Percentiles rank a stretch among this genome's conserved stretches.
These are phyloP conservation scores for Myotis davidii DNA, from an alignment of 2,113 vertebrate species.

Conservation along the genomic window DNA sequence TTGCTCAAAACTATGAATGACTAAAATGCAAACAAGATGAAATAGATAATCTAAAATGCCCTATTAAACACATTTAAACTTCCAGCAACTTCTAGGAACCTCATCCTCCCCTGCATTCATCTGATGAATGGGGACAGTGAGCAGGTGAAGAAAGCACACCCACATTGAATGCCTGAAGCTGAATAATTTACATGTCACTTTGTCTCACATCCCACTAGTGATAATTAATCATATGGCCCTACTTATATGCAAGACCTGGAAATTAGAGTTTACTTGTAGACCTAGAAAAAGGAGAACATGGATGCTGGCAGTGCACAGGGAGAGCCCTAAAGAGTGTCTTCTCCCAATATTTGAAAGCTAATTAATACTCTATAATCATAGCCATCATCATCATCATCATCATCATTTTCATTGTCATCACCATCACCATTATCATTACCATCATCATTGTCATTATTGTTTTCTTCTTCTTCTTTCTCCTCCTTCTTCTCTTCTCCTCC, in stretches of 20 bases:
- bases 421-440: not conserved
- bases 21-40: not conserved
- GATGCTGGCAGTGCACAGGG: not conserved
- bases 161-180: not conserved
- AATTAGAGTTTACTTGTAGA: fast-evolving
- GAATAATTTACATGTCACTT: not conserved
- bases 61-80: not conserved
- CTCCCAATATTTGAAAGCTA: not conserved
- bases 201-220: not conserved
- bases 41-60: not conserved
- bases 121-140: not conserved
- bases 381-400: not conserved
- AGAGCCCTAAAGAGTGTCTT: too few species aligned
- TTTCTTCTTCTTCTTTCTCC: too few species aligned
- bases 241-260: not conserved
- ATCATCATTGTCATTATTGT: not conserved
- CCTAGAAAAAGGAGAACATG: not conserved
- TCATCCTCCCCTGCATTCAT: not conserved
- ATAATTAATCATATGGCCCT: not conserved
- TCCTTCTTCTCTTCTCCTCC: fast-evolving
- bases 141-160: fast-evolving
- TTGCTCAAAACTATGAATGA: not conserved
- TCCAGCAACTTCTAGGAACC: not conserved
- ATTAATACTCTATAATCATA: not conserved
- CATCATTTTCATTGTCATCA: not conserved